These are phyloP conservation scores for Limosa lapponica DNA, from an alignment of 2,797 vertebrate species.

Conservation along the genomic window DNA sequence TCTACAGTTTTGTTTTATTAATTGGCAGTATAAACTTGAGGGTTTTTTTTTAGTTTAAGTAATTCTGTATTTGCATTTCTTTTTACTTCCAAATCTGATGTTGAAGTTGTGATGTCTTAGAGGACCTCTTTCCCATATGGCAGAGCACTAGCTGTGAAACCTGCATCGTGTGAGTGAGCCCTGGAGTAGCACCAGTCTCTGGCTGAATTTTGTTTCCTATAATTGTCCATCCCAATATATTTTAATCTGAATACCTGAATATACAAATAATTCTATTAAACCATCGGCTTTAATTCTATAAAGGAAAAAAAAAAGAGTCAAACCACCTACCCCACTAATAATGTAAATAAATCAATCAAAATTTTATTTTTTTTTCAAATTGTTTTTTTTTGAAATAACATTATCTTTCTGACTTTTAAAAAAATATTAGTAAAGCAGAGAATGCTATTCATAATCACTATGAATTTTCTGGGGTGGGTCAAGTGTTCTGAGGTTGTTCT, in stretches of 20 bases:
- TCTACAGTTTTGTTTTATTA: no score
- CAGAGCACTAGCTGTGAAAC: background rate
- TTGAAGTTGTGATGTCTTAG: background rate
- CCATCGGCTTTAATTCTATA: background rate
- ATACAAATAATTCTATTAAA: background rate
- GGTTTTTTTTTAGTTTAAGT: background rate
- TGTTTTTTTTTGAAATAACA: background rate
- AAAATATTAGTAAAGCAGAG: background rate
- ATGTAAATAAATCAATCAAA: background rate
- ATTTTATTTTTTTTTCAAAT: rapidly evolving
- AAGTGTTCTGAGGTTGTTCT: background rate
- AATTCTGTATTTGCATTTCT: background rate
- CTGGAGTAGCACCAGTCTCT: background rate
- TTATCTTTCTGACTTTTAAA: background rate
- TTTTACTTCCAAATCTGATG: background rate
- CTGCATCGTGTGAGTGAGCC: rapidly evolving
- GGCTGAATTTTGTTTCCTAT: background rate
- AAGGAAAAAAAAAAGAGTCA: background rate
- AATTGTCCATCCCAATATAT: background rate
- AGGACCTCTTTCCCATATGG: background rate
- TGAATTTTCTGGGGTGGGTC: background rate
- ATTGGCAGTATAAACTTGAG: no score
- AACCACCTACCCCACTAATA: rapidly evolving
- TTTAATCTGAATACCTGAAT: background rate
- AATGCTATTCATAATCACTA: background rate